Conservation (phyloP, 2,888 invertebrate species). For the Encarsia formosa region DNA sequence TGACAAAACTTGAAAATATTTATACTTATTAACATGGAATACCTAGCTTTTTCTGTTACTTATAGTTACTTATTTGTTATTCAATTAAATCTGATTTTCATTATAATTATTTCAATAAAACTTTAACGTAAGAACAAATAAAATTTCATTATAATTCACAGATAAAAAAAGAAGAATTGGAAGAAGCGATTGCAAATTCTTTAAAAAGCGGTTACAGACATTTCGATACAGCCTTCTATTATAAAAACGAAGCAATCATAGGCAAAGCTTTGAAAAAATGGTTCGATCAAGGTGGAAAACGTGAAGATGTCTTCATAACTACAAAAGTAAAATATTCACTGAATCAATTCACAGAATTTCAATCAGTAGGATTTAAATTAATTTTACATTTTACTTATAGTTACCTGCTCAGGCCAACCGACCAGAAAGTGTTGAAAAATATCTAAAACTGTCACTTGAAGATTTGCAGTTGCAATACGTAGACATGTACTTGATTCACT, state of each 20-base stretch:
- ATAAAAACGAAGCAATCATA: constrained; percentile 72
- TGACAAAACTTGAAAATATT: too few species aligned
- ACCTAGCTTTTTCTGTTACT: background rate
- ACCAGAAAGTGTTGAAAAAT: constrained; percentile 63
- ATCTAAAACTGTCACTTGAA: constrained; percentile 61
- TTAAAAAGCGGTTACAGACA: constrained; percentile 70
- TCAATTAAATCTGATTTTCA: background rate
- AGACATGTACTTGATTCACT: constrained; percentile 75
- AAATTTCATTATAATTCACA: constrained; percentile 32
- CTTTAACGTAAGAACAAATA: too few species aligned
- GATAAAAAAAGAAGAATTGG: constrained; percentile 63
- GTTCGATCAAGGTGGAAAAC: constrained; percentile 60
- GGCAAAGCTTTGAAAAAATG: constrained; percentile 66
- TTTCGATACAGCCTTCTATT: constrained; percentile 75
- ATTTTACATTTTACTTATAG: constrained; percentile 48
- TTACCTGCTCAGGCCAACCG: constrained; percentile 67
- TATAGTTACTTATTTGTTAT: background rate
- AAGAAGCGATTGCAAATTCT: constrained; percentile 61
- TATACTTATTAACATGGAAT: background rate
- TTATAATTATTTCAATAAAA: background rate
- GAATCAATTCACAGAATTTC: background rate
- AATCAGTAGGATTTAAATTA: background rate
- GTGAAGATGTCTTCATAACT: constrained; percentile 73
- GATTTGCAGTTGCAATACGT: constrained; percentile 66
- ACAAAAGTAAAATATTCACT: constrained; percentile 60